These are phyloP conservation scores for Hylaea fasciaria DNA, from an alignment of 2,888 invertebrate species.

Conservation along the genomic window DNA sequence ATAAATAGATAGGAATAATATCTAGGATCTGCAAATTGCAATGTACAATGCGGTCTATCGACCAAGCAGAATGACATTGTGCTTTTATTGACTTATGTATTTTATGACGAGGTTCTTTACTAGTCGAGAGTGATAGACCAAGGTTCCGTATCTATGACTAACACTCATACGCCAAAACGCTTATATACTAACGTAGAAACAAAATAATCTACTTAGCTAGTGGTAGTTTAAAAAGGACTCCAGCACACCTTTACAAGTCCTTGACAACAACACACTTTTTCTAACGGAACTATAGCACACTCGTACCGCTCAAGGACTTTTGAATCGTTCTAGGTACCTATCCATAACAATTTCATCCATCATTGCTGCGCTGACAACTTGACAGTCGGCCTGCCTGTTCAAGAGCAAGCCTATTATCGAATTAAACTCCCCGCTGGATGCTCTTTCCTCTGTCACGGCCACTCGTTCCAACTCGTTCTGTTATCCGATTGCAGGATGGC, in stretches of 20 bases:
- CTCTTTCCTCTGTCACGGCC: constrained; percentile 82
- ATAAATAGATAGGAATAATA: too few relatives aligned
- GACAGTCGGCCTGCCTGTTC: constrained; percentile 76
- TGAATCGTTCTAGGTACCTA: not conserved
- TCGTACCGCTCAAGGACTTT: constrained; percentile 22
- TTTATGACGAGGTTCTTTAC: not conserved
- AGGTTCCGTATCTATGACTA: too few relatives aligned
- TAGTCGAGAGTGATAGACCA: too few relatives aligned
- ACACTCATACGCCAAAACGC: too few relatives aligned
- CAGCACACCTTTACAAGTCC: not conserved
- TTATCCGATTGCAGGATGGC: constrained; percentile 48
- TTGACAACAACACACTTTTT: not conserved
- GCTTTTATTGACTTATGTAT: not conserved
- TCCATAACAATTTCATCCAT: constrained; percentile 42
- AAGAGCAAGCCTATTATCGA: constrained; percentile 82
- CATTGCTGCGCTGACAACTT: constrained; percentile 56
- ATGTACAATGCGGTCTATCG: not conserved
- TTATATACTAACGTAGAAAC: too few relatives aligned
- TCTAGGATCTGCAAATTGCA: constrained; percentile 1
- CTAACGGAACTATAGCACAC: constrained; percentile 21
- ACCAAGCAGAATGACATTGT: constrained; percentile 6
- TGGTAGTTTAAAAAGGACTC: not conserved
- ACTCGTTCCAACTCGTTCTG: constrained; percentile 52
- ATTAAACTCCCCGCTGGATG: constrained; percentile 77
- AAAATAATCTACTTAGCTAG: too few relatives aligned